Conservation (phyloP, 2,113 vertebrate genomes). For the Chrysemys picta region DNA sequence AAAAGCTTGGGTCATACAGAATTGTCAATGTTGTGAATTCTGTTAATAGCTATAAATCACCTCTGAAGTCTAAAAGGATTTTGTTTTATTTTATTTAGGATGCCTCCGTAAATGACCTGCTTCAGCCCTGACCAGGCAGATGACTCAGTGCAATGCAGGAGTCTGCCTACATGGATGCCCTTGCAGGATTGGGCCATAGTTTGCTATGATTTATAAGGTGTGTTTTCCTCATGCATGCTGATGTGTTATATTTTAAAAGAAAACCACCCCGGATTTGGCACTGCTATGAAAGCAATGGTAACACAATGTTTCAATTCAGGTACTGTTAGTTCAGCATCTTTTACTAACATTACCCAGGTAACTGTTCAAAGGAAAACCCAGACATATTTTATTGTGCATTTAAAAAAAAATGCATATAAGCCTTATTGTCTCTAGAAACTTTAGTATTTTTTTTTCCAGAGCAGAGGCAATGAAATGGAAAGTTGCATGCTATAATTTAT, state of each 20-base stretch:
- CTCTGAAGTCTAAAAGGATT: not conserved
- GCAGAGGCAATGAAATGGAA: not conserved
- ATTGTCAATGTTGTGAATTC: not conserved
- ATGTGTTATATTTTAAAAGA: not conserved
- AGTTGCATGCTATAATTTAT: not conserved
- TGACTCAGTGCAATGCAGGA: not conserved
- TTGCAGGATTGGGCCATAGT: not conserved
- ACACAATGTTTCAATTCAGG: not conserved
- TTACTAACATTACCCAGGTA: not conserved
- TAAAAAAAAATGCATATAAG: not conserved
- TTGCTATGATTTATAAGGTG: not conserved
- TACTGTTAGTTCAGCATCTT: rapidly evolving
- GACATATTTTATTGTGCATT: not conserved
- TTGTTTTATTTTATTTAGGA: no score
- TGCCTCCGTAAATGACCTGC: not conserved
- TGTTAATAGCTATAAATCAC: not conserved
- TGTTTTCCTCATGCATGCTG: not conserved
- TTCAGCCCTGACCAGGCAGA: not conserved
- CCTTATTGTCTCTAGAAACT: not conserved
- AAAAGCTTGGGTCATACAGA: not conserved
- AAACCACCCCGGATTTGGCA: not conserved
- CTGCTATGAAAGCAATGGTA: rapidly evolving
- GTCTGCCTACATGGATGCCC: not conserved
- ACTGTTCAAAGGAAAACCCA: not conserved
- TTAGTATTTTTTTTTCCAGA: not conserved